Evolutionary conservation across 2,888 invertebrate genomes (phyloP), one percentile per base, ranked within the genome.

Genomic region (Ochropacha duplaris): DNA sequence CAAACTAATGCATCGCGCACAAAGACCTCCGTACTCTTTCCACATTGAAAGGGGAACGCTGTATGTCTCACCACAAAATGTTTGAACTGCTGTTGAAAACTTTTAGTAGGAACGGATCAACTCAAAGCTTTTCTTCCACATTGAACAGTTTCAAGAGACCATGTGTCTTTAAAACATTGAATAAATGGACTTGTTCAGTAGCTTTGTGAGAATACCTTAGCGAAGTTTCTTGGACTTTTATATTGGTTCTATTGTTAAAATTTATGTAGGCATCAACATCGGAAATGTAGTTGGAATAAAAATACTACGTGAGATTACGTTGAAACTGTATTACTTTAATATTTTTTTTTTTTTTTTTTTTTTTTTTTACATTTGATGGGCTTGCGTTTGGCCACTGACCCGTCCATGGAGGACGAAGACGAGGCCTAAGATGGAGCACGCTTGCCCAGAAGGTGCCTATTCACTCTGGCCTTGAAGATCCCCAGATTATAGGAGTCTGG

Each of bases 21-120:
- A 78, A 76, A 79, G 74, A 78, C 74, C 71, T 44, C 44, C 16
- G 61, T 64, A 62, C 64, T 67, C 75, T 74, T 75, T 70, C 60
- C 64, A 61, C 76, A 66, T 73, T 89, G 86, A 91, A 88, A 90
- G 90, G 84, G 78, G 84, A 90, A 84, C 84, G 84, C 64, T 90
- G 90, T 90, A 86, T 81, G 85, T 86, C 83, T 80, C 79, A 72
- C 90, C 89, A 75, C 88, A 89, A 79, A 86, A 84, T 91, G 90
- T 92, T 92, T 92, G 91, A 87, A 88, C 87, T 84, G 87, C 85
- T 86, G 90, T 90, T 90, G 85, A 92, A 87, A 90, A 92, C 88
- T 91, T 92, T 92, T 84, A 90, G 87, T 81, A 75, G 78, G 22
- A 79, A 78, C 78, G 76, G 79, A 83, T 82, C 84, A 82, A 84